Evolutionary conservation across 30 jellyfish, hydroid and myxozoan genomes (phyloP).

Genomic region (Aurelia aurita): DNA sequence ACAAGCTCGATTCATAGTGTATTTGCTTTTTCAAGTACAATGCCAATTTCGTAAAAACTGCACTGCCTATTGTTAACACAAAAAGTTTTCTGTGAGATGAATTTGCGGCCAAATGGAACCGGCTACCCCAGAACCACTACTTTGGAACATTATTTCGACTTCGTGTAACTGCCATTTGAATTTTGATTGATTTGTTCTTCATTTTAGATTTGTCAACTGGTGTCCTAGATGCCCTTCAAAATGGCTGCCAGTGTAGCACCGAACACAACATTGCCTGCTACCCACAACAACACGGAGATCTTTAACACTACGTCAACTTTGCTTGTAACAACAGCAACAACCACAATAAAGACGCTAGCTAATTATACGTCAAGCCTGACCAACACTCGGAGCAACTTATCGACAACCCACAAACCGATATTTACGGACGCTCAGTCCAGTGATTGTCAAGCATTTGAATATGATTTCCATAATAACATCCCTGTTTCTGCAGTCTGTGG

Average conservation of each 20-base stretch:
- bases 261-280: not conserved
- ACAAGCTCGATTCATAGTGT: no score
- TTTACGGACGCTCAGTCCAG: not conserved
- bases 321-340: not conserved
- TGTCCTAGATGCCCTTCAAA: not conserved
- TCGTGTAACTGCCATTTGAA: no score
- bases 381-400: not conserved
- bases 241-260: constrained; percentile 2
- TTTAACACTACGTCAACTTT: not conserved
- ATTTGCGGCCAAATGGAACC: no score
- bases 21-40: no score
- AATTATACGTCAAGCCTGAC: not conserved
- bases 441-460: constrained; percentile 68
- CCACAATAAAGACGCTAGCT: not conserved
- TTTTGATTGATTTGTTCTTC: not conserved
- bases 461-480: constrained; percentile 72
- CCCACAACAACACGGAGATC: not conserved
- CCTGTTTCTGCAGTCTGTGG: constrained; percentile 86
- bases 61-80: no score
- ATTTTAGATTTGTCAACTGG: not conserved
- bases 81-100: no score
- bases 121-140: no score
- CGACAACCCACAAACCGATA: constrained; percentile 32
- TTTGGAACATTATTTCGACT: no score
- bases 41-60: no score